phyloP scores from a whole-genome alignment of 2,113 vertebrate genomes.

The Pteropus alecto region DNA sequence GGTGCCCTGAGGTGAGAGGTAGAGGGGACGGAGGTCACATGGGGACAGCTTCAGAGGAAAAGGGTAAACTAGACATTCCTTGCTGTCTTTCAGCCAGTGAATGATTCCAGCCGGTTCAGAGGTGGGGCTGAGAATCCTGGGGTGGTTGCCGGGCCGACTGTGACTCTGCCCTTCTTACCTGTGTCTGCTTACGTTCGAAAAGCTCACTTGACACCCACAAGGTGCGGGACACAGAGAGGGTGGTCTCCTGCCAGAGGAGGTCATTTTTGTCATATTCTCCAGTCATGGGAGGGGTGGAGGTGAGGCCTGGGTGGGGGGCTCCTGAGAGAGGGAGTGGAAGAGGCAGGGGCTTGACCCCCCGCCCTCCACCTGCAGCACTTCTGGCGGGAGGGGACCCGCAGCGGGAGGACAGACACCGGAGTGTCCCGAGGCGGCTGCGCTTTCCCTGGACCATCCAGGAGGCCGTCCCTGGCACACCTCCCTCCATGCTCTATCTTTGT shows the following conservation, averaged over 20 bases:
- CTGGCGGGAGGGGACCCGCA: not conserved
- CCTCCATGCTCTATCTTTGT: not conserved
- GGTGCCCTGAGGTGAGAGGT: constrained; percentile 69
- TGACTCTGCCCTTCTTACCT: not conserved
- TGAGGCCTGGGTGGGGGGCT: not conserved
- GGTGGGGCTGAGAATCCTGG: not conserved
- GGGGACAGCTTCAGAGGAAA: not conserved
- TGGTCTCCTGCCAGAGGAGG: not conserved
- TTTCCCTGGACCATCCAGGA: not conserved
- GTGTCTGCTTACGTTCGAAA: not conserved
- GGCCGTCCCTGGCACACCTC: not conserved
- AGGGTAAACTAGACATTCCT: not conserved
- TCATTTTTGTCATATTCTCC: not conserved
- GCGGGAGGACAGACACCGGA: not conserved
- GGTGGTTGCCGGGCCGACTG: not conserved
- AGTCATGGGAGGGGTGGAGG: not conserved
- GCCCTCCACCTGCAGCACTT: not conserved
- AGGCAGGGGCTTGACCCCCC: accelerated
- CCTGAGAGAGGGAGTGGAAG: too few relatives aligned
- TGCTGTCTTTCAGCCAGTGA: not conserved
- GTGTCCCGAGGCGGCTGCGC: not conserved
- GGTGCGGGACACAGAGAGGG: not conserved
- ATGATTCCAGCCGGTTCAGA: not conserved
- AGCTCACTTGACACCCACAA: not conserved
- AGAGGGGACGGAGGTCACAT: constrained; percentile 28